Percentiles rank a stretch among this genome's conserved stretches.
These are phyloP conservation scores for Actinemys pallida DNA, from an alignment of 2,113 vertebrate genomes.

Conservation along the genomic window DNA sequence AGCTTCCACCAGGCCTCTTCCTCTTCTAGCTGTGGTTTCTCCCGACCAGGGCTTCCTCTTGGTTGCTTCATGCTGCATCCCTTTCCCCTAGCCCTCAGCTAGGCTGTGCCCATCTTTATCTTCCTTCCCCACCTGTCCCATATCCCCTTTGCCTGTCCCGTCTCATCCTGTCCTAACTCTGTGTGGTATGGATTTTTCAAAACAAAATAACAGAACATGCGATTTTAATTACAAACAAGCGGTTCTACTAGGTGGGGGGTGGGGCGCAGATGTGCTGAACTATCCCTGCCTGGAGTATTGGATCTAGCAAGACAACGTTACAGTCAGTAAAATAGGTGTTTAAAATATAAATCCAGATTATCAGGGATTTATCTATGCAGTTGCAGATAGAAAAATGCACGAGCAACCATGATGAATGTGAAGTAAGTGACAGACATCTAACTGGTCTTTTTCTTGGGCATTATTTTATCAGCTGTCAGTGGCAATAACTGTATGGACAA, in stretches of 20 bases:
- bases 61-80: neutral
- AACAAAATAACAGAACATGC: neutral
- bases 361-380: neutral
- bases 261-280: neutral
- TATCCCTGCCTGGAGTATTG: neutral
- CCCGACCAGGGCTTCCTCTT: neutral
- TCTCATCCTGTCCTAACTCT: fast-evolving
- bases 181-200: neutral
- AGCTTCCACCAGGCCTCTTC: neutral
- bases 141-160: neutral
- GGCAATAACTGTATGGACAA: neutral
- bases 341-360: neutral
- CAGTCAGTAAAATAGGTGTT: neutral
- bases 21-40: neutral
- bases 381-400: slow-evolving; percentile 1
- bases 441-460: neutral
- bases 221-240: fast-evolving
- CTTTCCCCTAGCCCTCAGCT: neutral
- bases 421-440: neutral
- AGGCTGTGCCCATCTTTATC: neutral
- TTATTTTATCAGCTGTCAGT: slow-evolving; percentile 9
- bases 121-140: neutral
- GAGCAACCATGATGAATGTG: neutral
- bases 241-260: neutral
- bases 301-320: neutral